Percentiles rank a stretch among this genome's conserved stretches.
phyloP scores from a whole-genome alignment of 1,140 invertebrate species.

The Periplaneta americana region DNA sequence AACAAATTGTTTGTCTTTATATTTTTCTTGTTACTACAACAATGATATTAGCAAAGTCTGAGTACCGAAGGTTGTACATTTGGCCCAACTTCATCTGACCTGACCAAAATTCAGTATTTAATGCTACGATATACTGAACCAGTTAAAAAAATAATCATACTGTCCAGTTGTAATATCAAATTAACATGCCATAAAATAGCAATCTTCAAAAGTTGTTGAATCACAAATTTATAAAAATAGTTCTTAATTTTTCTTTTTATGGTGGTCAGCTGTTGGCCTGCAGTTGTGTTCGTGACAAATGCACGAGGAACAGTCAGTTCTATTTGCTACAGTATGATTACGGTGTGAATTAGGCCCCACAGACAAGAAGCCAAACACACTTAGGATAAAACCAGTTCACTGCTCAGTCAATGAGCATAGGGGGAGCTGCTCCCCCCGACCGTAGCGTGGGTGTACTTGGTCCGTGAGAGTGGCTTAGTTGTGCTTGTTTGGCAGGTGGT shows the following conservation, averaged over 20 bases:
- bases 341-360: background rate
- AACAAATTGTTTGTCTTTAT: background rate
- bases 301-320: background rate
- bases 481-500: conserved; percentile 12
- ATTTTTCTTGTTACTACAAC: background rate
- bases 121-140: background rate
- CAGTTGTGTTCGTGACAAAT: background rate
- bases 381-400: background rate
- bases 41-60: background rate
- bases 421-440: background rate
- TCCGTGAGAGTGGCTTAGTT: background rate
- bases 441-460: background rate
- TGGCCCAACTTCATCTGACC: background rate
- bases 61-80: background rate
- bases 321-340: background rate
- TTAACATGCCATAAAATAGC: background rate
- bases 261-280: background rate
- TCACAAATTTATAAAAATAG: background rate
- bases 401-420: background rate
- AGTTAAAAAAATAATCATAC: background rate
- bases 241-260: background rate
- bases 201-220: too few relatives aligned
- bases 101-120: background rate
- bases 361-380: background rate
- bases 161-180: too few relatives aligned